A percentile compares a stretch with the other conserved stretches of the same genome.
Conservation (phyloP, 1,140 invertebrate genomes). For the Drosophila punjabiensis region DNA sequence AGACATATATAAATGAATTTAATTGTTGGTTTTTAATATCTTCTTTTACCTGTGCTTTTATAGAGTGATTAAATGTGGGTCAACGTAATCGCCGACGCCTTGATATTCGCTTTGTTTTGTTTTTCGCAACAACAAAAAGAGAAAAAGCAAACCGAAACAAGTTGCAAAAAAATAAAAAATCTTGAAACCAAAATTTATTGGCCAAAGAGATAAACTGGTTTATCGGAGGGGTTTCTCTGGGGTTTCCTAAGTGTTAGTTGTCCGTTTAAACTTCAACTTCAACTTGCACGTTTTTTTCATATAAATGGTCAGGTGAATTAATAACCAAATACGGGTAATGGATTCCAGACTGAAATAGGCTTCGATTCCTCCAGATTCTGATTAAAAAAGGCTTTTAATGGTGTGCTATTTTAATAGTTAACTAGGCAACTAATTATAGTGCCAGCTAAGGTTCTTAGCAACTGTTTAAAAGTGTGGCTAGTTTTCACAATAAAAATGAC, state of each 20-base stretch:
- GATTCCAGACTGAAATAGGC: neutral
- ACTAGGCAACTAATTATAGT: neutral
- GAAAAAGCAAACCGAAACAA: conserved; percentile 38
- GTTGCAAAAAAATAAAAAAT: conserved; percentile 43
- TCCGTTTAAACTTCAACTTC: conserved; percentile 24
- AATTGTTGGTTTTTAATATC: neutral
- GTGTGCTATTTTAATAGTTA: neutral
- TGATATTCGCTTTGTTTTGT: conserved; percentile 38
- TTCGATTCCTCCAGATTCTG: neutral
- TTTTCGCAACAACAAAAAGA: conserved; percentile 26
- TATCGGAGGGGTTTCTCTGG: conserved; percentile 31
- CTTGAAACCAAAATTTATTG: conserved; percentile 45
- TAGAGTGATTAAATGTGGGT: conserved; percentile 55
- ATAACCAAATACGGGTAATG: neutral
- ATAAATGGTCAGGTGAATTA: conserved; percentile 11
- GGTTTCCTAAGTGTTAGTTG: conserved; percentile 38
- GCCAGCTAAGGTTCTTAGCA: conserved; percentile 7
- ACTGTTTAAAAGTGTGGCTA: conserved; percentile 3
- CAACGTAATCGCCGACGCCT: conserved; percentile 35
- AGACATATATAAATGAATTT: conserved; percentile 2
- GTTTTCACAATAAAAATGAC: neutral
- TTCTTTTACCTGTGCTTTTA: conserved; percentile 11
- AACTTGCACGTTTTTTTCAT: conserved; percentile 13
- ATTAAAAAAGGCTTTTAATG: neutral
- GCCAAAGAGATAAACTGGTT: conserved; percentile 53